Percentiles rank a stretch among this genome's conserved stretches.
These are phyloP conservation scores for Hemicentrotus pulcherrimus DNA, from an alignment of 35 echinoderm and acorn worm species.

Conservation along the genomic window DNA sequence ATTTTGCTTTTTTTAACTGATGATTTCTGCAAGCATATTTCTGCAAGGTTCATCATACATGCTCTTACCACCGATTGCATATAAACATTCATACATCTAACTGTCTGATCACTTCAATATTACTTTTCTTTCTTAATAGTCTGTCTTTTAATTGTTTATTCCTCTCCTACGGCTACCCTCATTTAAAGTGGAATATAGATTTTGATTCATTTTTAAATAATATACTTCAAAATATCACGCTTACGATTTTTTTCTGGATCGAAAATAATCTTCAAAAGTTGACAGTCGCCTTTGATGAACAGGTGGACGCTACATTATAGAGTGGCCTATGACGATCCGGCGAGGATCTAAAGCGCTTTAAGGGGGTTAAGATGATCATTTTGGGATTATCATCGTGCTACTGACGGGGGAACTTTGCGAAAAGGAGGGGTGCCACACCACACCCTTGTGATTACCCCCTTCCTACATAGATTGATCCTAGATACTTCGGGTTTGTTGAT, in stretches of 20 bases:
- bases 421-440: neutral
- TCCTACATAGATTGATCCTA: neutral
- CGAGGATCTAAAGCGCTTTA: neutral
- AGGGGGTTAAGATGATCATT: neutral
- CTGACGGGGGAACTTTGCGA: neutral
- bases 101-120: too few relatives aligned
- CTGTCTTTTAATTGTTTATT: neutral
- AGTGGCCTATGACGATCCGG: neutral
- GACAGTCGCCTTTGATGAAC: neutral
- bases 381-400: neutral
- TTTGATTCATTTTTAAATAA: neutral
- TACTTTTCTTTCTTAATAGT: too few relatives aligned
- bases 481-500: neutral
- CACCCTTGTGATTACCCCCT: neutral
- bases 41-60: too few relatives aligned
- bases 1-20: too few relatives aligned
- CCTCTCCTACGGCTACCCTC: neutral
- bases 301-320: neutral
- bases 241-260: neutral
- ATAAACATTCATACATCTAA: too few relatives aligned
- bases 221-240: neutral
- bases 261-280: neutral
- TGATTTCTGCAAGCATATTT: too few relatives aligned
- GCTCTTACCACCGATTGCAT: too few relatives aligned
- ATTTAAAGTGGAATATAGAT: too few relatives aligned